A percentile compares a stretch with the other conserved stretches of the same genome.
Evolutionary conservation across 2,888 invertebrate genomes (phyloP).

Genomic region (Stegana nigrithorax): DNA sequence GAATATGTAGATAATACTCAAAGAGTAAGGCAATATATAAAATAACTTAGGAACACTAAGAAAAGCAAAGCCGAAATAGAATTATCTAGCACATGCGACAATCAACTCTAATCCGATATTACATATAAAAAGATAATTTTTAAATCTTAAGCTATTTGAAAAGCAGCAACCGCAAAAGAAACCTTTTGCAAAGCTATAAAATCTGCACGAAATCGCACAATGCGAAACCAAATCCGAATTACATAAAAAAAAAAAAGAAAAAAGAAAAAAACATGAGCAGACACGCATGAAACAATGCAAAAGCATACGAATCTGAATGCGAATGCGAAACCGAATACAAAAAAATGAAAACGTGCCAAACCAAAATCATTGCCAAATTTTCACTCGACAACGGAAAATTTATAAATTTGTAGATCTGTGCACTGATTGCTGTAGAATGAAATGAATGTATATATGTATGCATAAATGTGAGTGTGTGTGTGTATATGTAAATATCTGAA

Average conservation of each 20-base stretch:
- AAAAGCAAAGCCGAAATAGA: too few species aligned
- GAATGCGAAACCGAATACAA: not conserved
- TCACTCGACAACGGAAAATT: not conserved
- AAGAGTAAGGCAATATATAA: too few species aligned
- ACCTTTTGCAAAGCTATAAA: not conserved
- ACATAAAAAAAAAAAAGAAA: not conserved
- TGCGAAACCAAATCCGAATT: not conserved
- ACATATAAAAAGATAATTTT: too few species aligned
- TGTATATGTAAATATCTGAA: conserved; percentile 24
- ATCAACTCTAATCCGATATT: too few species aligned
- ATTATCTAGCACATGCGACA: conserved; percentile 37
- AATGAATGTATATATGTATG: conserved; percentile 17
- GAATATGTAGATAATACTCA: too few species aligned
- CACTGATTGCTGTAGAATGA: conserved; percentile 11
- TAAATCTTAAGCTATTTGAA: not conserved
- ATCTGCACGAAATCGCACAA: too few species aligned
- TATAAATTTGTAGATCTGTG: not conserved
- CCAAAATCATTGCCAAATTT: conserved; percentile 21
- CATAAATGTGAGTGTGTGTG: conserved; percentile 27
- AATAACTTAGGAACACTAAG: too few species aligned
- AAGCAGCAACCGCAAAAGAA: too few species aligned
- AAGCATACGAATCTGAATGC: too few species aligned
- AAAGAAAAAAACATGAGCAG: not conserved
- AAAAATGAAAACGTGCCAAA: not conserved
- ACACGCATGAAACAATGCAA: too few species aligned